Conservation (phyloP, 2,797 vertebrate genomes). For the Enteromius argenteus region DNA sequence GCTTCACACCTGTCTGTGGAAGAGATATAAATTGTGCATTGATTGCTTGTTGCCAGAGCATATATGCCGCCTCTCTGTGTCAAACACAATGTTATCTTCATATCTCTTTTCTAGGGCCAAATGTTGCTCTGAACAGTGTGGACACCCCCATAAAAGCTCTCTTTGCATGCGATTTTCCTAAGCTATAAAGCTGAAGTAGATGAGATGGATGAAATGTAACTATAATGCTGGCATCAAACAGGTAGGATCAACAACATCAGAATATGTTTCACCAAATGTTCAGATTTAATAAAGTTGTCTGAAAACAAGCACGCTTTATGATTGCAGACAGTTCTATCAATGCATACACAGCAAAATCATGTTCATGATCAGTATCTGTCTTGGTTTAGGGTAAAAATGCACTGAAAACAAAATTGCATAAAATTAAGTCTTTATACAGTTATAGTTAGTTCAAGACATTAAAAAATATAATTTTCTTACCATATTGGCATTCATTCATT, state of each 20-base stretch:
- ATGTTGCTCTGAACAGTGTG: neutral
- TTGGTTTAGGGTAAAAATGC: neutral
- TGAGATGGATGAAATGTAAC: neutral
- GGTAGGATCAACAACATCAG: neutral
- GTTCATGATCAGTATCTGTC: neutral
- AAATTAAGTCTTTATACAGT: neutral
- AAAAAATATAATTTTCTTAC: too few relatives aligned
- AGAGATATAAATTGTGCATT: slow-evolving; percentile 73
- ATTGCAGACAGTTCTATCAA: neutral
- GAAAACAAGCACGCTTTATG: neutral
- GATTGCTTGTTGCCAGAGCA: slow-evolving; percentile 71
- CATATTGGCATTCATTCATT: neutral
- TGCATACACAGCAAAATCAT: too few relatives aligned
- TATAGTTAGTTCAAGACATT: neutral
- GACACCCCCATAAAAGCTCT: neutral
- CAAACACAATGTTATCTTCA: slow-evolving; percentile 67
- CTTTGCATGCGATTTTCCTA: neutral
- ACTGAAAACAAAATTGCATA: neutral
- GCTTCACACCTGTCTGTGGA: slow-evolving; percentile 43
- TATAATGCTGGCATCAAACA: neutral
- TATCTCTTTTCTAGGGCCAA: slow-evolving; percentile 12
- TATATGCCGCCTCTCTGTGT: slow-evolving; percentile 68
- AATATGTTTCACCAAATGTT: neutral
- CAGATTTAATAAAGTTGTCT: neutral
- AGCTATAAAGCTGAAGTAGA: neutral